A percentile compares a stretch with the other conserved stretches of the same genome.
These are phyloP conservation scores for Volucella bombylans DNA, from an alignment of 2,888 invertebrate genomes.

Conservation along the genomic window DNA sequence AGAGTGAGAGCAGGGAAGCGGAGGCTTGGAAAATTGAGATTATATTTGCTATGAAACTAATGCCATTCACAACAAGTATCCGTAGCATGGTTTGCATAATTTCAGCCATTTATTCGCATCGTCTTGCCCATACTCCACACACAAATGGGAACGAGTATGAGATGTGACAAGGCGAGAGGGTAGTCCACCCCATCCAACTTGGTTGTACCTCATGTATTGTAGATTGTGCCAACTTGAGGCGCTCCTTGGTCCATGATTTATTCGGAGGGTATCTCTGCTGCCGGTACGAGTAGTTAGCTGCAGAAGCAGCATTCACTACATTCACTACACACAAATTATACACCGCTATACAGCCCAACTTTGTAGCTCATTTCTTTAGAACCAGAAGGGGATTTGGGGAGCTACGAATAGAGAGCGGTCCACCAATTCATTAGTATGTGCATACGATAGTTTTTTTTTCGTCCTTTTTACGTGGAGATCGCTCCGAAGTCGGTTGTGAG, in stretches of 20 bases:
- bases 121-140: conserved; percentile 49
- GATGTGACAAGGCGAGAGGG: conserved; percentile 21
- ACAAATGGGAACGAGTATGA: neutral
- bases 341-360: conserved; percentile 61
- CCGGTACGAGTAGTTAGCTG: conserved; percentile 72
- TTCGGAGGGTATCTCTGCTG: conserved; percentile 56
- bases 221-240: conserved; percentile 68
- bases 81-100: conserved; percentile 73
- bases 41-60: conserved; percentile 74
- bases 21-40: conserved; percentile 66
- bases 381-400: neutral
- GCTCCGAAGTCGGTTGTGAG: too few species aligned
- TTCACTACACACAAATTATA: too few species aligned
- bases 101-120: conserved; percentile 72
- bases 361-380: conserved; percentile 39
- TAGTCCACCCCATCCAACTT: conserved; percentile 1
- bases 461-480: neutral
- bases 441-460: conserved; percentile 56
- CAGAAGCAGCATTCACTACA: conserved; percentile 45
- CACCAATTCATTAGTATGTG: conserved; percentile 74
- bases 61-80: conserved; percentile 74
- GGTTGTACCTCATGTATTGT: conserved; percentile 62
- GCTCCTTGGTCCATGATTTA: conserved; percentile 70
- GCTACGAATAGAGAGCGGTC: conserved; percentile 41
- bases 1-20: neutral